Evolutionary conservation across 2,113 vertebrate genomes (phyloP), one percentile per base, ranked within the genome.

Genomic region (Notechis scutatus): DNA sequence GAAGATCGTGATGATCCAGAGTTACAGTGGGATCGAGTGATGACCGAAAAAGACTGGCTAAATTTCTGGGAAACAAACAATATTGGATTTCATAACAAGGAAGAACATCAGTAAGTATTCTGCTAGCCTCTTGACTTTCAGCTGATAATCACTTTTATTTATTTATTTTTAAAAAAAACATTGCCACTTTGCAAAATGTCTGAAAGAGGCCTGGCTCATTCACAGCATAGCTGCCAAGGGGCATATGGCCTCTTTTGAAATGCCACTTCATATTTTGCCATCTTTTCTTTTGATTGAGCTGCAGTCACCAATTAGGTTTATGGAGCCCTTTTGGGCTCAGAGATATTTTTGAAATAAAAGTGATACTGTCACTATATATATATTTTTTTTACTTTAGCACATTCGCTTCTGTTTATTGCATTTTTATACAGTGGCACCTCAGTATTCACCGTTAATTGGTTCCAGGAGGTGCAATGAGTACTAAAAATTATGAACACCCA

Each of bases 31-130:
- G 93, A 97, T 18, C 97, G 94, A 55, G 96, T 97, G 47, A 91
- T 99, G 95, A 95, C 96, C 0, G 91, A 97, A 24, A 95, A 96
- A 42, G 98, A 99, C 59, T 99, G 99, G 98, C 97, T 97, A 91
- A 90, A 96, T 0, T 98, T 97, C 45, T 99, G 99, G 99, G 94
- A 98, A 59, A 88, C 55, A n/a, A 95, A 61, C 0, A 96, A 94
- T 5, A 98, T 91, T 11, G 90, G 94, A 23, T 99, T 99, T 92
- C 99, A 99, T 94, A 96, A 97, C 88, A 95, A 97, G 0, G 45
- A 96, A 45, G 94, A 97, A 34, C 96, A 99, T 93, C 95, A 92
- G 99, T 99, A 98, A 92, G 96, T 97, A 89, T n/a, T 69, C 87
- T 87, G 0, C 12, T 56, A 5, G 89, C 61, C 34, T 81, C 18